These are phyloP conservation scores for Lagopus muta DNA, from an alignment of 2,113 vertebrate genomes.

Conservation along the genomic window DNA sequence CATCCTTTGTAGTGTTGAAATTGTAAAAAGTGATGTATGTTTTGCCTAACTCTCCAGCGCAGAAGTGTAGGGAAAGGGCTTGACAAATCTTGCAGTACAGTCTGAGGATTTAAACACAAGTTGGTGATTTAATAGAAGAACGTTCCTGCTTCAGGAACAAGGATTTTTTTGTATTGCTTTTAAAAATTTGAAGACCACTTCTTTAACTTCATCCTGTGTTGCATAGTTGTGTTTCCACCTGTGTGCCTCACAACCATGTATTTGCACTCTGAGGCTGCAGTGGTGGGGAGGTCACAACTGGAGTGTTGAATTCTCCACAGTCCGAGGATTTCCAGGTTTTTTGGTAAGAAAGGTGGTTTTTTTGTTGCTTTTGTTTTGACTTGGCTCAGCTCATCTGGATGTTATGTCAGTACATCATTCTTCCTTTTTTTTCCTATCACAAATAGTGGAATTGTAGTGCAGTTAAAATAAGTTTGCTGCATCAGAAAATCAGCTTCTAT, in stretches of 20 bases:
- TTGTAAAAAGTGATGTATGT: background rate
- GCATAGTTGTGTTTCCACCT: rapidly evolving
- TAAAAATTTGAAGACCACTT: background rate
- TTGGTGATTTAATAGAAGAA: background rate
- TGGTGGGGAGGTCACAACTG: background rate
- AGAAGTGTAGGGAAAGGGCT: background rate
- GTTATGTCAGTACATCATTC: background rate
- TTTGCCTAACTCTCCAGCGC: background rate
- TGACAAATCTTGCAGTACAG: background rate
- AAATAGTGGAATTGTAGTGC: background rate
- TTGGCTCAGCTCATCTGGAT: background rate
- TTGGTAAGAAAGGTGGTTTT: background rate
- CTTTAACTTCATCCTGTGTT: background rate
- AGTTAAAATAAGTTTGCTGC: background rate
- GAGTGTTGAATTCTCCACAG: background rate
- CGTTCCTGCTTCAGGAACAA: background rate
- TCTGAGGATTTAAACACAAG: background rate
- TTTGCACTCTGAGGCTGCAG: background rate
- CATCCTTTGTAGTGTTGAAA: background rate
- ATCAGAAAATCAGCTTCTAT: background rate
- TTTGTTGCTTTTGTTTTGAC: background rate
- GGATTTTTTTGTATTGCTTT: background rate
- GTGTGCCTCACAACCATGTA: background rate
- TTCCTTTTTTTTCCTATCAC: background rate
- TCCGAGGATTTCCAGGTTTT: background rate